Base-by-base conservation (phyloP, 2,888 invertebrate genomes). In the Rotaria sp. region DNA sequence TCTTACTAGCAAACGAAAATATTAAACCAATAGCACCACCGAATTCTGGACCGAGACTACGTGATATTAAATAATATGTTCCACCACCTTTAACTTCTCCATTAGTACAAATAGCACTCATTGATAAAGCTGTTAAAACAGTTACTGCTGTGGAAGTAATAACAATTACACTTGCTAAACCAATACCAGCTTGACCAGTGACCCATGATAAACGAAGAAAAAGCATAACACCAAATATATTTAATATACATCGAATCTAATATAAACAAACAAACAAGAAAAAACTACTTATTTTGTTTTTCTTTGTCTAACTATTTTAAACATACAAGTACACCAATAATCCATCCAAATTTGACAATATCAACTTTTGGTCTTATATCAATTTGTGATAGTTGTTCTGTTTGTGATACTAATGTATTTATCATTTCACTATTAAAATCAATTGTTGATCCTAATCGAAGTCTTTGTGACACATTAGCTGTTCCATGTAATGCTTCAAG, bases 201-300 rank as follows among this genome's bases (percentile, higher is more conserved):
- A 98, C 96, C 99, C 99, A 99, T 75, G 97, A 95, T 90, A 99
- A 93, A 86, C 97, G 94, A 88, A 98, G 93, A 92, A 99, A 99
- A 88, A 99, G 93, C 97, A 99, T 99, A 88, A 98, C 98, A 85
- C 97, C 97, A 95, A 96, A 98, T 90, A 99, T 98, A 92, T 98
- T 98, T 90, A 98, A 94, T 84, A 98, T 93, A 90, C 97, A 98
- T 92, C 97, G 92, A 93, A 97, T 94, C 91, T 97, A 92, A n/a
- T 13, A 38, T 7, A 30, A 15, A 30, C 5, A n/a, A 48, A 48
- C 21, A 52, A 52, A 5, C 21, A 24, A 50, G 18, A 15, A 13
- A 18, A 18, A 18, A 50, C 50, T 50, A 18, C 1, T n/a, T 18
- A 50, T 15, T 50, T 50, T 50, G 13, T 15, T 1, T 18, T 18